Base-by-base conservation (phyloP, 2,797 vertebrate species). In the Sebastiscus albofasciatus region DNA sequence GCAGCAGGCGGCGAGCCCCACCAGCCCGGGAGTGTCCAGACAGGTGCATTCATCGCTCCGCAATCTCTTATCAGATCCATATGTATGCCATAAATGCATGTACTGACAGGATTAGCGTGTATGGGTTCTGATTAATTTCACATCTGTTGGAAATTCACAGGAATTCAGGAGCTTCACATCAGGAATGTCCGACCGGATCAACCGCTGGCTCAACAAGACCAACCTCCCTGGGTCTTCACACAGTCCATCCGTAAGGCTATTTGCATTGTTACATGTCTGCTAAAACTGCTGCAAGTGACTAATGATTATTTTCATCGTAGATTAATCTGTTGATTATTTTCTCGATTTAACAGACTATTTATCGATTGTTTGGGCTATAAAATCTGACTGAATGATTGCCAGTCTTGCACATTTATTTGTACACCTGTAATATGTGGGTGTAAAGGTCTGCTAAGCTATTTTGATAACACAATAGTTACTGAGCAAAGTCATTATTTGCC, bases 161-260 rank as follows among this genome's bases (percentile, higher is more conserved):
- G 97, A 97, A 72, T 94, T 88, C 58, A 83, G 95, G 70, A 94
- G 79, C 81, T 94, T 97, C 66, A 87, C 95, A 0, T 96, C 96
- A 1, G 96, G 96, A 0, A 95, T 98, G 85, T 96, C 96, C 0
- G 96, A 97, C 3, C 95, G 95, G 33, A 96, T 98, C 80, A 97
- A 96, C 79, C 94, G 96, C 71, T 98, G 97, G 97, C 93, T 97
- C 83, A 95, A 93, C 90, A 96, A 94, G 90, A 83, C 88, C 71
- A 95, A 95, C 85, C 93, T 80, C 65, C 67, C 79, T 20, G 88
- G 72, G 87, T 82, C 90, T 13, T 64, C 90, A 22, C 87, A 84
- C 6, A 87, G n/a, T 66, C 70, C 90, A 16, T 71, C 88, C 71
- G 95, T 96, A 79, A 92, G 67, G 4, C 5, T n/a, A 7, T 42